A percentile compares a stretch with the other conserved stretches of the same genome.
phyloP scores from a whole-genome alignment of 2,113 vertebrate species.

The Malurus cyaneus region DNA sequence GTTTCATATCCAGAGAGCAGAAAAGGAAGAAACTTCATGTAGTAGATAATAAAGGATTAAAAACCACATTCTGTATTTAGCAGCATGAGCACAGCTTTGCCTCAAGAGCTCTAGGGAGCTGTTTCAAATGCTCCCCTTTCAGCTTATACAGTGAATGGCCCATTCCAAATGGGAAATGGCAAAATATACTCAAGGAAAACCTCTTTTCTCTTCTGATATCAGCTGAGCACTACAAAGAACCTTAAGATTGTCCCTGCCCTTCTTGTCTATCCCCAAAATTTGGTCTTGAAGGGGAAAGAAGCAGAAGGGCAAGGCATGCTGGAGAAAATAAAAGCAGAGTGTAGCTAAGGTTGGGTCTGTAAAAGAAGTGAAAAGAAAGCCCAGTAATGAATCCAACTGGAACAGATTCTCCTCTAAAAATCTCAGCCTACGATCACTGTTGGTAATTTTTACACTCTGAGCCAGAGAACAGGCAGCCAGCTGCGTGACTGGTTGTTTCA shows the following conservation, averaged over 20 bases:
- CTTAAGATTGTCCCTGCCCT: background rate
- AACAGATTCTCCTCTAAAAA: background rate
- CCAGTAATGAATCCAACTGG: background rate
- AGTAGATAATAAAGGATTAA: background rate
- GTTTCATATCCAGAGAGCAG: background rate
- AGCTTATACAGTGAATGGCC: background rate
- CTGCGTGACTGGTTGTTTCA: background rate
- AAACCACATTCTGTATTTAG: background rate
- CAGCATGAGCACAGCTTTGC: background rate
- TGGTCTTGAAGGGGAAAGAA: background rate
- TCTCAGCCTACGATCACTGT: background rate
- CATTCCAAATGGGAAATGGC: background rate
- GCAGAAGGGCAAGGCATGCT: background rate
- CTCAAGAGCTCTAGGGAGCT: background rate
- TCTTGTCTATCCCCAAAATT: background rate
- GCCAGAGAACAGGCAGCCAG: background rate
- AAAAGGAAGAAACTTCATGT: background rate
- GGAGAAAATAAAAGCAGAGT: background rate
- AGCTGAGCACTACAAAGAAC: background rate
- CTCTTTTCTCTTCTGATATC: background rate
- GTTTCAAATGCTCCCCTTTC: background rate
- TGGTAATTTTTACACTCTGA: background rate
- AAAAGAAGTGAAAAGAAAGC: background rate
- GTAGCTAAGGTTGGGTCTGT: background rate
- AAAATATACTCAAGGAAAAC: background rate